Base-by-base conservation (phyloP, 2,113 vertebrate genomes). In the Rhinichthys klamathensis region DNA sequence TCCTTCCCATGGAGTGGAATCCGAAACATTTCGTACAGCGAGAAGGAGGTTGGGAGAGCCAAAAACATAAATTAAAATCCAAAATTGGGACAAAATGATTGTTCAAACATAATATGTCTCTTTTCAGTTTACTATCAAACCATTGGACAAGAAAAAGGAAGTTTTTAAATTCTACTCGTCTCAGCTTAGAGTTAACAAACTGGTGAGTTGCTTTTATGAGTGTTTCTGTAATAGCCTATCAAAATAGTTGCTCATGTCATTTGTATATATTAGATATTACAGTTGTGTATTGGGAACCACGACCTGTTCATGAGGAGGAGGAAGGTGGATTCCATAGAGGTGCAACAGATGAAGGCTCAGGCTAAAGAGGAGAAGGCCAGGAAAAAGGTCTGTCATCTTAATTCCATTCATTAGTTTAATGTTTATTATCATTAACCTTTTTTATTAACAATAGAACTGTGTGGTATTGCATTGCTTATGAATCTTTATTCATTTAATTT, bases 81-180 rank as follows among this genome's bases (percentile, higher is more conserved):
- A 65, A 15, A 30, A 75, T 18, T 30, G 23, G 10, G 3, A 35
- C 27, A 25, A 60, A 30, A 30, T 15, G 1, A 8, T 56, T 54
- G 3, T n/a, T 41, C 10, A 81, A 23, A 30, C 25, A 58, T 56
- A n/a, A 4, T 72, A 23, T 49, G 16, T 78, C 16, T 80, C 25
- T 69, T 18, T 23, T 75, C 44, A 98, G 97, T 95, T 98, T 89
- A 97, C 96, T 15, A 97, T 97, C 91, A 97, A 97, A 90, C 96
- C 96, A 7, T 93, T 98, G 80, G 97, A 98, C 89, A 97, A 97
- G 92, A 98, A 97, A 87, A 96, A 96, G 74, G 97, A 98, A 81
- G 97, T 97, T 85, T 98, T 97, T 91, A 98, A 97, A 90, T 98
- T 98, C 91, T 98, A 97, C 83, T 97, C 96, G 0, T 97, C 96